Conservation (phyloP, 2,113 vertebrate species). For the Takifugu bimaculatus region DNA sequence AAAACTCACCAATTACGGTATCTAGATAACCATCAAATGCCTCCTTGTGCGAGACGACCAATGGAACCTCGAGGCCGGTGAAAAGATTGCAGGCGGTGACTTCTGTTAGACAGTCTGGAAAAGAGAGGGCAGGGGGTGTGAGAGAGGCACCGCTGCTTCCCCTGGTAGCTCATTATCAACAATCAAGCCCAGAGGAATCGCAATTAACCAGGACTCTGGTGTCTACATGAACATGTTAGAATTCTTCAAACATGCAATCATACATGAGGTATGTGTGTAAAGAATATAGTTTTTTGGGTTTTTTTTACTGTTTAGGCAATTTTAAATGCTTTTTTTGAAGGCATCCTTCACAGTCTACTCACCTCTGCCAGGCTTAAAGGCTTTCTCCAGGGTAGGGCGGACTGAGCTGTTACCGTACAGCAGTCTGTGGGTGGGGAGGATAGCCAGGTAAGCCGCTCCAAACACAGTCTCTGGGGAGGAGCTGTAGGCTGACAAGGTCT, state of each 20-base stretch:
- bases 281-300: not conserved
- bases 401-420: slow-evolving; percentile 79
- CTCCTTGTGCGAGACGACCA: slow-evolving; percentile 79
- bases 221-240: not conserved
- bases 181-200: slow-evolving; percentile 8
- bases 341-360: not conserved
- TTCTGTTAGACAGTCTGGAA: slow-evolving; percentile 83
- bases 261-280: not conserved
- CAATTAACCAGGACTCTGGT: no score
- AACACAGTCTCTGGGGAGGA: slow-evolving; percentile 85
- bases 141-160: slow-evolving; percentile 20
- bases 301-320: not conserved
- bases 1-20: slow-evolving; percentile 83
- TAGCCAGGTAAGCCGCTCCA: slow-evolving; percentile 83
- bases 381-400: slow-evolving; percentile 71
- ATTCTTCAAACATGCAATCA: slow-evolving; percentile 1
- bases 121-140: slow-evolving; percentile 46
- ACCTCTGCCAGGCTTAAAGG: slow-evolving; percentile 80
- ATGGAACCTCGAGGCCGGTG: slow-evolving; percentile 85
- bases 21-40: slow-evolving; percentile 82
- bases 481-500: slow-evolving; percentile 85
- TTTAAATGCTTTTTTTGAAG: not conserved
- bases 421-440: slow-evolving; percentile 85
- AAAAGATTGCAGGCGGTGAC: slow-evolving; percentile 85
- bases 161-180: slow-evolving; percentile 51